These are phyloP conservation scores for Turritopsis dohrnii DNA, from an alignment of 30 jellyfish, hydroid and myxozoan species.

Conservation along the genomic window DNA sequence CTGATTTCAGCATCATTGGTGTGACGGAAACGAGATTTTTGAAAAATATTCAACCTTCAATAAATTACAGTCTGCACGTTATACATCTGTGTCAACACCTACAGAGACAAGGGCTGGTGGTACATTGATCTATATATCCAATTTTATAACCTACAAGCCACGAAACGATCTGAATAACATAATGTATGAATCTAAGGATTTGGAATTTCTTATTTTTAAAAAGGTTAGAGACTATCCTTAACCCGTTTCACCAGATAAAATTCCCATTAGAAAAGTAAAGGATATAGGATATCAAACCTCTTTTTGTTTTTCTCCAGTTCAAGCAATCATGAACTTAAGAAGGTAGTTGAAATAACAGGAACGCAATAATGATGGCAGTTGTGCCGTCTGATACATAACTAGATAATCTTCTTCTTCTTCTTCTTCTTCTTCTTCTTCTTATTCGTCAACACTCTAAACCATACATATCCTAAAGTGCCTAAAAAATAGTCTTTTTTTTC, in stretches of 20 bases:
- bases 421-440: too few relatives aligned
- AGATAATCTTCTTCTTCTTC: too few relatives aligned
- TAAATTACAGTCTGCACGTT: not conserved
- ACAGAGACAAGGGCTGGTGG: not conserved
- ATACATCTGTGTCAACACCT: not conserved
- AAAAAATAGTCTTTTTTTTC: too few relatives aligned
- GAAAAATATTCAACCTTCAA: too few relatives aligned
- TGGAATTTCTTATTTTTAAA: not conserved
- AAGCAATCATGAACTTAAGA: constrained; percentile 52
- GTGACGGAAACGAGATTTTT: not conserved
- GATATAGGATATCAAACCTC: not conserved
- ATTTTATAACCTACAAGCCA: not conserved
- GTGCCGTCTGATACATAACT: constrained; percentile 77
- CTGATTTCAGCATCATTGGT: not conserved
- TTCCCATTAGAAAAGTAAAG: too few relatives aligned
- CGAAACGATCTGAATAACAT: not conserved
- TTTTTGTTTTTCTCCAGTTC: constrained; percentile 15
- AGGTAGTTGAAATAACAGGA: constrained; percentile 66
- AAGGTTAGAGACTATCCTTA: not conserved
- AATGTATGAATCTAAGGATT: not conserved
- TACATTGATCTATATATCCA: not conserved
- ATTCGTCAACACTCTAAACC: too few relatives aligned
- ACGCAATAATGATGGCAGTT: constrained; percentile 59
- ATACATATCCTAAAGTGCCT: too few relatives aligned
- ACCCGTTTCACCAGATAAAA: too few relatives aligned